phyloP scores from a whole-genome alignment of 1,140 invertebrate genomes.

The Papilio dardanus region DNA sequence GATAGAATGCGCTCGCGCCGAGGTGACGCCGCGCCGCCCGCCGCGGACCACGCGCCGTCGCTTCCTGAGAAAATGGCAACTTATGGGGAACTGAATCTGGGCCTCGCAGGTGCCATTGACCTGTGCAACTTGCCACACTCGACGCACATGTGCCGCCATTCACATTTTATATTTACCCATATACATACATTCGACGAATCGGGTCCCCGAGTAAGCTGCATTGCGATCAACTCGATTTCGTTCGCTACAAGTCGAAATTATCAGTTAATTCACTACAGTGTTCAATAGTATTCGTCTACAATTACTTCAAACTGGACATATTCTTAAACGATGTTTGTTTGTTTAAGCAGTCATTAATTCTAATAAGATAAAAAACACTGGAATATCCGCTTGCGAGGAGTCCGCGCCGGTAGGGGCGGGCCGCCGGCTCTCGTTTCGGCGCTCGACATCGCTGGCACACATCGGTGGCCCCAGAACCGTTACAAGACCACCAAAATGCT shows the following conservation, averaged over 20 bases:
- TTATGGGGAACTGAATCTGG: slow-evolving; percentile 78
- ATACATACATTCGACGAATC: slow-evolving; percentile 47
- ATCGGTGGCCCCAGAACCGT: slow-evolving; percentile 62
- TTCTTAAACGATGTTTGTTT: not conserved
- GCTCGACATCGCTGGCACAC: slow-evolving; percentile 35
- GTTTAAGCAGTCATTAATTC: not conserved
- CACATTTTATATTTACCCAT: slow-evolving; percentile 64
- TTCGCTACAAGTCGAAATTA: not conserved
- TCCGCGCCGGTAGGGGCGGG: not conserved
- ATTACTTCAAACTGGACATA: not conserved
- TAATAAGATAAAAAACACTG: not conserved
- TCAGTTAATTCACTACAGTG: not conserved
- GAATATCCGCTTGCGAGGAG: slow-evolving; percentile 11
- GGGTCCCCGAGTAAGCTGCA: not conserved
- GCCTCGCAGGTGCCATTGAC: slow-evolving; percentile 72
- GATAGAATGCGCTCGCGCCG: slow-evolving; percentile 73
- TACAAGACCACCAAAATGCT: slow-evolving; percentile 67
- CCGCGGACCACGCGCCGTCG: slow-evolving; percentile 57
- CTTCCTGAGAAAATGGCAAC: slow-evolving; percentile 80
- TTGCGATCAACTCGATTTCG: not conserved
- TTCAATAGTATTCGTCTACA: not conserved
- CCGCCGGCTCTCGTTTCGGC: not conserved
- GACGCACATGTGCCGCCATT: slow-evolving; percentile 62
- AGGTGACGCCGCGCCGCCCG: slow-evolving; percentile 42
- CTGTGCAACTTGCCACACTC: slow-evolving; percentile 60